These are phyloP conservation scores for Mus caroli DNA, from an alignment of 2,797 vertebrate genomes.

Conservation along the genomic window DNA sequence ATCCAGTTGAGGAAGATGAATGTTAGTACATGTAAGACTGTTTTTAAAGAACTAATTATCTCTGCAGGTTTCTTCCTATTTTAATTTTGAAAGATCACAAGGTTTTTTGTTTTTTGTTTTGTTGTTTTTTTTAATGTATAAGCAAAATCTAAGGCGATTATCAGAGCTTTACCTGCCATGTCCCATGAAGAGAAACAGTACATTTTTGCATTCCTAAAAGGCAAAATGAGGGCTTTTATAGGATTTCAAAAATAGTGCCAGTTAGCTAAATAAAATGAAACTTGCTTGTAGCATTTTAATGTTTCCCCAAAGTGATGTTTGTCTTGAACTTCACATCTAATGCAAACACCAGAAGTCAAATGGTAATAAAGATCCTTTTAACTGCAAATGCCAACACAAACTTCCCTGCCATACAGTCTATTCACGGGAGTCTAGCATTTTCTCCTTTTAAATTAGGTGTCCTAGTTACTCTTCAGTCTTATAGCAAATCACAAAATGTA, in stretches of 20 bases:
- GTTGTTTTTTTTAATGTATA: neutral
- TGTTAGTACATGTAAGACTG: neutral
- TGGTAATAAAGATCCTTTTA: conserved; percentile 68
- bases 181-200: conserved; percentile 25
- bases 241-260: conserved; percentile 63
- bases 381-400: conserved; percentile 31
- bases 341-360: conserved; percentile 78
- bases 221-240: conserved; percentile 51
- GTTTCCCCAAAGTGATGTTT: conserved; percentile 73
- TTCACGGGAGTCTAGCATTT: conserved; percentile 13
- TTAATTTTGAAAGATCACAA: neutral
- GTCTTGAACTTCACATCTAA: conserved; percentile 74
- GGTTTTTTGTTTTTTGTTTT: neutral
- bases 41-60: neutral
- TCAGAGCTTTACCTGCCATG: neutral
- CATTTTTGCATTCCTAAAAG: conserved; percentile 40
- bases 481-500: conserved; percentile 71
- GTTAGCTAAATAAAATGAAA: conserved; percentile 75
- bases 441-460: conserved; percentile 70
- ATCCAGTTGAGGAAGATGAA: neutral
- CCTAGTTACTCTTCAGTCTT: conserved; percentile 58
- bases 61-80: neutral
- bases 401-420: conserved; percentile 1
- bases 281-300: conserved; percentile 71
- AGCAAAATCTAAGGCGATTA: conserved; percentile 12